phyloP scores from a whole-genome alignment of 2,113 vertebrate genomes.

The Grantiella picta region DNA sequence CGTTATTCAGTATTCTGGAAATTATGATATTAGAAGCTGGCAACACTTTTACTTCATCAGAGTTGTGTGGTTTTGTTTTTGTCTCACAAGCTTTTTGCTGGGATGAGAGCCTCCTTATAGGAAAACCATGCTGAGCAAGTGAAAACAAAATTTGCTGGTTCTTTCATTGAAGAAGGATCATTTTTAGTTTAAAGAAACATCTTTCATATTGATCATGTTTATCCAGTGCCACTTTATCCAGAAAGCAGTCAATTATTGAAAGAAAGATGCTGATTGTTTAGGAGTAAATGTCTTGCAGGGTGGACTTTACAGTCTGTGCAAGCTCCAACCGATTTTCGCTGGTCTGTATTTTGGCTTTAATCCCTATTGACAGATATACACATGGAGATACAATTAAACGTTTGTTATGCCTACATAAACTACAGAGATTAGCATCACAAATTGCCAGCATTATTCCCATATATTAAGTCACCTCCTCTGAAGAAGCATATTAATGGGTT shows the following conservation, averaged over 20 bases:
- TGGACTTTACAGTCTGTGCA: neutral
- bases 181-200: neutral
- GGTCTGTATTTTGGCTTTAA: neutral
- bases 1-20: neutral
- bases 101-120: neutral
- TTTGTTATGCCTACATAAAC: neutral
- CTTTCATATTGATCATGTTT: neutral
- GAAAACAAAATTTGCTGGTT: neutral
- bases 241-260: neutral
- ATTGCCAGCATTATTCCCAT: neutral
- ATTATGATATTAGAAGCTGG: neutral
- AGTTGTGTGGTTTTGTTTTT: neutral
- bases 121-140: neutral
- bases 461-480: neutral
- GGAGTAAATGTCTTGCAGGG: neutral
- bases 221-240: neutral
- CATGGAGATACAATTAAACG: neutral
- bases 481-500: neutral
- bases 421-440: neutral
- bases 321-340: neutral
- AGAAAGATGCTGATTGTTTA: neutral
- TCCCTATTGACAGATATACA: neutral
- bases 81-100: neutral
- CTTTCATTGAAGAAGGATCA: neutral
- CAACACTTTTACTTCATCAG: neutral